Percentiles rank a stretch among this genome's conserved stretches.
phyloP scores from a whole-genome alignment of 2,797 vertebrate genomes.

The Platyrinchus mystaceus region DNA sequence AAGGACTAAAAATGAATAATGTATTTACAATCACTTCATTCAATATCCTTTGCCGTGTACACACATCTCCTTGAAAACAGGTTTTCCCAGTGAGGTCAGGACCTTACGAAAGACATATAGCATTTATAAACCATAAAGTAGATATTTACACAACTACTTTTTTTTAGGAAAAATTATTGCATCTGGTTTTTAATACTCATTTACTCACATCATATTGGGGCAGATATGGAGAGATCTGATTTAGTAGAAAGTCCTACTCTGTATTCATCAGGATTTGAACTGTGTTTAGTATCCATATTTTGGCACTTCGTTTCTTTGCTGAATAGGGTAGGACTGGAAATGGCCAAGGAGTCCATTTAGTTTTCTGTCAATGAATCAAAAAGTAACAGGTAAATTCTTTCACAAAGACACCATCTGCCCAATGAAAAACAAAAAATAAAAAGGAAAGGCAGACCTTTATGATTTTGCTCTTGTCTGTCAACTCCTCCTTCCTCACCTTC shows the following conservation, averaged over 20 bases:
- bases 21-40: slow-evolving; percentile 9
- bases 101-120: background rate
- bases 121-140: background rate
- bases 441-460: background rate
- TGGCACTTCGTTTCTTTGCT: background rate
- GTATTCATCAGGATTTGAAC: background rate
- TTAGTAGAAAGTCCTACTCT: background rate
- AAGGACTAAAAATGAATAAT: slow-evolving; percentile 34
- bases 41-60: background rate
- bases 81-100: background rate
- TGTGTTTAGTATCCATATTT: background rate
- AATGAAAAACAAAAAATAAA: background rate
- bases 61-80: background rate
- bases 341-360: background rate
- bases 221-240: background rate
- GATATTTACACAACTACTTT: background rate
- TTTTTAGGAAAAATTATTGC: background rate
- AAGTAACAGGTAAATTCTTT: background rate
- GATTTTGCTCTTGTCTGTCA: background rate
- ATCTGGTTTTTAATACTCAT: background rate
- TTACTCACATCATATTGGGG: background rate
- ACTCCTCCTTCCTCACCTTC: background rate
- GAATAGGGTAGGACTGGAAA: background rate
- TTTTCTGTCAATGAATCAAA: background rate
- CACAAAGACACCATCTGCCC: background rate